These are phyloP conservation scores for Daubentonia madagascariensis DNA, from an alignment of 2,113 vertebrate genomes.

Conservation along the genomic window DNA sequence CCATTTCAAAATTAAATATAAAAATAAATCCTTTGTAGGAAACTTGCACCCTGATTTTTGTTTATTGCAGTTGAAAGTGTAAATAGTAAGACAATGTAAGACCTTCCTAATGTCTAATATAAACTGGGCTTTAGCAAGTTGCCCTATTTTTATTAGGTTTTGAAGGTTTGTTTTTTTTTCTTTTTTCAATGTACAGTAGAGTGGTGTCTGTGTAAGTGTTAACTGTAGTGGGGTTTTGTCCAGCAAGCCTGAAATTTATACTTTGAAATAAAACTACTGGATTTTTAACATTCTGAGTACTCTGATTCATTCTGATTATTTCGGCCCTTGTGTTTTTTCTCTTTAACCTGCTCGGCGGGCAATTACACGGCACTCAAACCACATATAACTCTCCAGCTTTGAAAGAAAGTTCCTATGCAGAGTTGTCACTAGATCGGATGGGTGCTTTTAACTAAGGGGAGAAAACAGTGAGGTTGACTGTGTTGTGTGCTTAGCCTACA, in stretches of 20 bases:
- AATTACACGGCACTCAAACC: background rate
- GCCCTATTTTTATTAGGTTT: constrained; percentile 81
- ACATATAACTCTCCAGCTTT: background rate
- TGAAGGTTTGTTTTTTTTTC: constrained; percentile 58
- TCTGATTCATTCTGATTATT: constrained; percentile 73
- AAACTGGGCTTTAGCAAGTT: constrained; percentile 71
- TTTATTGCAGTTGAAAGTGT: constrained; percentile 78
- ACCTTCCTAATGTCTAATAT: constrained; percentile 75
- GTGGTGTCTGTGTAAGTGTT: constrained; percentile 78
- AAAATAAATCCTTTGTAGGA: constrained; percentile 74
- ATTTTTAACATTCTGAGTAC: constrained; percentile 82
- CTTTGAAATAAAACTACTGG: constrained; percentile 88
- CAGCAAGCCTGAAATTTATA: constrained; percentile 86
- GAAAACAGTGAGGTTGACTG: background rate
- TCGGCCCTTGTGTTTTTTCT: background rate
- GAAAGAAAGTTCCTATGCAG: background rate
- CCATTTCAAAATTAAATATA: constrained; percentile 69
- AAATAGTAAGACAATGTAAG: constrained; percentile 78
- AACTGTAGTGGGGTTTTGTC: constrained; percentile 84
- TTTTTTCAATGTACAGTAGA: constrained; percentile 81
- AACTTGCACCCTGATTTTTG: constrained; percentile 69
- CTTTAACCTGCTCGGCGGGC: background rate
- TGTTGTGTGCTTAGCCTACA: background rate
- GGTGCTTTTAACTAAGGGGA: background rate
- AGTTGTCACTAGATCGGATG: background rate